Percentiles rank a stretch among this genome's conserved stretches.
phyloP scores from a whole-genome alignment of 2,797 vertebrate genomes.

The Jordanella pulchra region DNA sequence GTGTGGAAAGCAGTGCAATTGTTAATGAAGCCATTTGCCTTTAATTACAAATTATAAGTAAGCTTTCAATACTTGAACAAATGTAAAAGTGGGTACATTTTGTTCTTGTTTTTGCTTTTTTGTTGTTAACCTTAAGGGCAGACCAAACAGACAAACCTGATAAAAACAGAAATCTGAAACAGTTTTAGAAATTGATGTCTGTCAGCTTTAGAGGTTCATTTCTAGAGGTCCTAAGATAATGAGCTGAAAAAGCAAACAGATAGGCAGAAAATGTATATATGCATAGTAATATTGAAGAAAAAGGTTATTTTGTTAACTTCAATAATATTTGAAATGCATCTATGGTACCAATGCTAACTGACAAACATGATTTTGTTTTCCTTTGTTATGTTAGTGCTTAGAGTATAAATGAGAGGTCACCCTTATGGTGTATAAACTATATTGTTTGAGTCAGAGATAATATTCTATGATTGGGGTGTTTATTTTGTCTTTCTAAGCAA shows the following conservation, averaged over 20 bases:
- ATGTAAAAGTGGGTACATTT: too few relatives aligned
- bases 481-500: not conserved
- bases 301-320: too few relatives aligned
- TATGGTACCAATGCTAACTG: not conserved
- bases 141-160: not conserved
- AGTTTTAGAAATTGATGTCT: not conserved
- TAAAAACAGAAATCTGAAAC: not conserved
- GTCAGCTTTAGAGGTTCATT: not conserved
- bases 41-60: not conserved
- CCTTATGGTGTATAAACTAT: not conserved
- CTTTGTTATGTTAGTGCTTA: too few relatives aligned
- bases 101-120: too few relatives aligned
- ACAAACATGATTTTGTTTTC: not conserved
- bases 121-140: too few relatives aligned
- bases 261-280: too few relatives aligned
- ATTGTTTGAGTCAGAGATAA: not conserved
- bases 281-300: too few relatives aligned
- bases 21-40: not conserved
- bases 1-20: too few relatives aligned
- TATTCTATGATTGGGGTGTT: too few relatives aligned
- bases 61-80: too few relatives aligned
- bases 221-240: not conserved
- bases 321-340: too few relatives aligned
- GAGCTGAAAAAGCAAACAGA: constrained; percentile 1
- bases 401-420: too few relatives aligned